Conservation (phyloP, 2,113 vertebrate genomes). For the Steatornis caripensis region DNA sequence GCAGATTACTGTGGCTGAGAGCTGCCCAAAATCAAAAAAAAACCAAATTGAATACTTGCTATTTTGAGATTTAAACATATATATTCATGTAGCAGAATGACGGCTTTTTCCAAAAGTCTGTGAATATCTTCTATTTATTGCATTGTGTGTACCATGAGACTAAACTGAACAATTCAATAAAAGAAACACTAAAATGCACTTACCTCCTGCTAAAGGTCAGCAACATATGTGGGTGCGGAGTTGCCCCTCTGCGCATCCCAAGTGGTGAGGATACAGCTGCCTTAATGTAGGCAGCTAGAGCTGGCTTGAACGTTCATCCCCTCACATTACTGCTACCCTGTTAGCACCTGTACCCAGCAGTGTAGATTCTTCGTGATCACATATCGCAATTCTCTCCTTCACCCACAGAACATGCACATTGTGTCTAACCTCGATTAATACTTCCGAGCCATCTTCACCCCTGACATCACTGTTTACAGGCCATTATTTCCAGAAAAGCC, state of each 20-base stretch:
- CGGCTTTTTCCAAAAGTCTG: not conserved
- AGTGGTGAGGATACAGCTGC: not conserved
- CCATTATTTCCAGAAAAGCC: not conserved
- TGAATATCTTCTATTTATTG: not conserved
- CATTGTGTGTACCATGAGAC: not conserved
- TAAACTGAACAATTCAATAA: not conserved
- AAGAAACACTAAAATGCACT: not conserved
- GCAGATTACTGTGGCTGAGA: not conserved
- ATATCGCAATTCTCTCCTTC: not conserved
- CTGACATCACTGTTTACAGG: not conserved
- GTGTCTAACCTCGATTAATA: not conserved
- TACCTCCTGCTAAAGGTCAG: not conserved
- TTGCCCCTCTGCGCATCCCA: not conserved
- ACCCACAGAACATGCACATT: accelerated
- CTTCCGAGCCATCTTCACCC: not conserved
- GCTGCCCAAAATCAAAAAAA: not conserved
- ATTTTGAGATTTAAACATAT: not conserved
- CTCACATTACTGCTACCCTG: not conserved
- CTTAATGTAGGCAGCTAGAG: not conserved
- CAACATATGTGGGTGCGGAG: not conserved
- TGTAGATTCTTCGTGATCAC: not conserved
- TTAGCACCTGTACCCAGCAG: not conserved
- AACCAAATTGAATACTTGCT: not conserved
- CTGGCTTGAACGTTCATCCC: not conserved
- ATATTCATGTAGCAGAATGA: not conserved